Evolutionary conservation across 2,797 vertebrate species (phyloP), one percentile per base, ranked within the genome.

Genomic region (Cyclura pinguis): DNA sequence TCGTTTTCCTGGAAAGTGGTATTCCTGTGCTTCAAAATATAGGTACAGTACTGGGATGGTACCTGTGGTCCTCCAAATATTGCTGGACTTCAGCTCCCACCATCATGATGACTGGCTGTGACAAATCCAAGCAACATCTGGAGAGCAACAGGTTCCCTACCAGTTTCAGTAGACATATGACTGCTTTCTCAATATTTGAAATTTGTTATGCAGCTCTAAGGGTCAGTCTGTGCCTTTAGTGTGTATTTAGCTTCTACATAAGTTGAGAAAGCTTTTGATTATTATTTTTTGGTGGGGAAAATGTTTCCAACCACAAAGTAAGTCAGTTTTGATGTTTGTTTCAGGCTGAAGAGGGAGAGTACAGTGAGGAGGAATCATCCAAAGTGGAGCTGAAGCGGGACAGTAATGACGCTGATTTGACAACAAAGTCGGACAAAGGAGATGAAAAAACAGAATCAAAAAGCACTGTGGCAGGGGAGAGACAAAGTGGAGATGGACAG

Each of bases 401-500:
- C 89, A 97, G 97, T 94, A 98, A 98, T 92, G 98, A 97, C 4
- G 96, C 96, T 0, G 96, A 96, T 77, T 96, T 97, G 0, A 90
- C 95, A 0, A 97, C 97, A 35, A 96, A 95, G 92, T 96, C 92
- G 9, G 97, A 96, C 87, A 96, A 93, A 90, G 96, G 96, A 90
- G 96, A 91, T 83, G 97, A 97, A 92, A 99, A 99, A 91, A 88
- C 95, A 0, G 98, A 98, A 35, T 95, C 98, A 86, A 99, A 98
- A 92, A 98, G 96, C 80, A 96, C 98, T 38, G 97, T 98, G 32
- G 98, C 98, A 0, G 99, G 99, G 85, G 99, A 99, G 96, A 96
- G 99, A 80, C 99, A 99, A 89, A 99, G 99, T 32, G 99, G 99
- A 0, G 99, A 99, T 0, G 99, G 99, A 86, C 99, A 99, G 98